Base-by-base conservation (phyloP, 2,888 invertebrate genomes). In the Drosophila stalkeri region DNA sequence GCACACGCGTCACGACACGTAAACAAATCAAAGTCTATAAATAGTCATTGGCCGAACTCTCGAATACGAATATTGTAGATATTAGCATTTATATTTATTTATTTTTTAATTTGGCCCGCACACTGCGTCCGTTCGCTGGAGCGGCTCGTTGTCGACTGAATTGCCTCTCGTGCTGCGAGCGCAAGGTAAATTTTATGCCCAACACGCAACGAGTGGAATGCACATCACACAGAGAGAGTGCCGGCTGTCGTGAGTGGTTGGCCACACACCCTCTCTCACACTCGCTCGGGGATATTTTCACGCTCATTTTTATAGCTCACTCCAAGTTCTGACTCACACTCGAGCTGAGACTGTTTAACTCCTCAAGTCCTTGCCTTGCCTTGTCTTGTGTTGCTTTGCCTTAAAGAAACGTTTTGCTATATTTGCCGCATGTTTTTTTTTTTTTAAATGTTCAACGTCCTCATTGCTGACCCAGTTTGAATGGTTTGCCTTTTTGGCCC, bases 71-170 rank as follows among this genome's bases (percentile, higher is more conserved):
- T 51, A 35, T 54, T 64, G 6, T 12, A n/a, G 11, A 35, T 12
- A 43, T 41, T 27, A 27, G 27, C 1, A 7, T 11, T 44, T 20
- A 2, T 20, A 27, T 27, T 5, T 27, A 27, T 20, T 6, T 12
- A 3, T n/a, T 52, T 35, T 60, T 49, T 16, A 18, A 23, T 16
- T 33, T 61, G 41, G 31, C 59, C 60, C 80, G 81, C 78, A 51
- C 69, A 64, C 41, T 60, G 61, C 78, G 81, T 83, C 89, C 89
- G 82, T 84, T 79, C 82, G 69, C 80, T 80, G 69, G 44, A 75
- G 73, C 86, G 83, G 80, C 64, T 85, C 70, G 81, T 71, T 64
- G 76, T 74, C 72, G 84, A 89, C 84, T 86, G 70, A 89, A 68
- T 80, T 68, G 44, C 20, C 80, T 75, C 55, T 75, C 39, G 20